phyloP scores from a whole-genome alignment of 2,888 invertebrate species.

The Spodoptera littoralis region DNA sequence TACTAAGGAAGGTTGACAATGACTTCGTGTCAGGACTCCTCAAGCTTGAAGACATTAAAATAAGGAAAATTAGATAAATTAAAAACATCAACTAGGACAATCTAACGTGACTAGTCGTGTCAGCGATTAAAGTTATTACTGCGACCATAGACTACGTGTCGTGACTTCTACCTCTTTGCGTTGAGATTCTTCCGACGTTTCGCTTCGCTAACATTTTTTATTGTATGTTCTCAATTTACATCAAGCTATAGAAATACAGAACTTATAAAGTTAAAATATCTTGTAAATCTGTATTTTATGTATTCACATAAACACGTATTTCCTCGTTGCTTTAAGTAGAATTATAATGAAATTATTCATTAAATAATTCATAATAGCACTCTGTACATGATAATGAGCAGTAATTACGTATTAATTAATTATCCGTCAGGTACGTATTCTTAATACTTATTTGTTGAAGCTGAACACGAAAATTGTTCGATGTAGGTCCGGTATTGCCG shows the following conservation, averaged over 20 bases:
- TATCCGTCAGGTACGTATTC: constrained; percentile 68
- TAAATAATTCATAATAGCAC: constrained; percentile 39
- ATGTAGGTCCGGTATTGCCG: constrained; percentile 63
- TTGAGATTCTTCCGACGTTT: constrained; percentile 25
- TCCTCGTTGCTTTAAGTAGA: constrained; percentile 41
- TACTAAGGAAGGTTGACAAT: constrained; percentile 67
- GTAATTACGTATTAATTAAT: constrained; percentile 58
- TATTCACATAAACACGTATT: constrained; percentile 34
- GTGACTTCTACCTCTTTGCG: constrained; percentile 39
- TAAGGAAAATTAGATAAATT: constrained; percentile 64
- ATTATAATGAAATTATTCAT: constrained; percentile 33
- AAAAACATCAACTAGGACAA: constrained; percentile 67
- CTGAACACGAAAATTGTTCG: constrained; percentile 53
- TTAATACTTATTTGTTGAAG: constrained; percentile 52
- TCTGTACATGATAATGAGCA: constrained; percentile 51
- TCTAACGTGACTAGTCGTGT: constrained; percentile 60
- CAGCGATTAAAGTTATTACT: constrained; percentile 52
- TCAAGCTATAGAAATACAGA: constrained; percentile 27
- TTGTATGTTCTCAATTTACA: constrained; percentile 30
- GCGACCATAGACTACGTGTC: constrained; percentile 21
- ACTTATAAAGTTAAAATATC: constrained; percentile 10
- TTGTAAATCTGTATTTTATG: constrained; percentile 10
- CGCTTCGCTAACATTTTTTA: constrained; percentile 22
- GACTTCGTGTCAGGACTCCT: constrained; percentile 59
- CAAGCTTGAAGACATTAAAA: constrained; percentile 54